Evolutionary conservation across 1,140 invertebrate species (phyloP).

Genomic region (Drosophila repletoides): DNA sequence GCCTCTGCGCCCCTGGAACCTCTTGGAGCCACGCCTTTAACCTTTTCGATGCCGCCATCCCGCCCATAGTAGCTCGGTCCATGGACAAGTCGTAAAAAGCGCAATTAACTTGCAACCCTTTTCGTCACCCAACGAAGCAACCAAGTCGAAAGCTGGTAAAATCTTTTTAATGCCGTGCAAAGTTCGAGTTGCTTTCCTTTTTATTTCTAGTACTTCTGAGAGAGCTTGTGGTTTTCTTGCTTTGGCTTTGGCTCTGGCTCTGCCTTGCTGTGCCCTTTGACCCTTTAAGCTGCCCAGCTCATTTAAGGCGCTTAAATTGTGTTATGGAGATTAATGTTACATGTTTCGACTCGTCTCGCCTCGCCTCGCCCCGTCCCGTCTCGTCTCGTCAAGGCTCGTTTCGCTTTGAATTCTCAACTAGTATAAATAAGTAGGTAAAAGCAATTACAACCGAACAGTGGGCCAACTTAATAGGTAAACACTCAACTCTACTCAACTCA

Average conservation of each 20-base stretch:
- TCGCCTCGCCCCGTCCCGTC: neutral
- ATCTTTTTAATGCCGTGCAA: slow-evolving; percentile 52
- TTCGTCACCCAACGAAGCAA: slow-evolving; percentile 31
- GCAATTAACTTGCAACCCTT: slow-evolving; percentile 71
- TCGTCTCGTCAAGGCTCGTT: neutral
- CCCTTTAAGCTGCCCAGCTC: slow-evolving; percentile 60
- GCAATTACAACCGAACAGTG: slow-evolving; percentile 61
- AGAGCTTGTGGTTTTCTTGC: slow-evolving; percentile 1
- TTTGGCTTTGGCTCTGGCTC: slow-evolving; percentile 4
- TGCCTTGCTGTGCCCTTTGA: slow-evolving; percentile 12
- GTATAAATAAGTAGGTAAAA: slow-evolving; percentile 51
- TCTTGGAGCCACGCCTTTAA: too few species aligned
- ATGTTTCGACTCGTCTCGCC: slow-evolving; percentile 34
- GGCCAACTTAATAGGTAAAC: neutral
- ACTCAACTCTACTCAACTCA: too few species aligned
- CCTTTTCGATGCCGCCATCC: too few species aligned
- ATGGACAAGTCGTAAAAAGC: slow-evolving; percentile 65
- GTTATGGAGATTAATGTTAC: slow-evolving; percentile 71
- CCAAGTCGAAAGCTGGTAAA: slow-evolving; percentile 11
- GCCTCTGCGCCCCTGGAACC: too few species aligned
- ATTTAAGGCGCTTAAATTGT: slow-evolving; percentile 76
- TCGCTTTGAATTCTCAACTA: neutral
- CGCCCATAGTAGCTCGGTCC: too few species aligned
- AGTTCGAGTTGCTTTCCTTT: slow-evolving; percentile 28
- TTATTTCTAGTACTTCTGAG: neutral